phyloP scores from a whole-genome alignment of 2,113 vertebrate species.

The Bothrops jararaca region DNA sequence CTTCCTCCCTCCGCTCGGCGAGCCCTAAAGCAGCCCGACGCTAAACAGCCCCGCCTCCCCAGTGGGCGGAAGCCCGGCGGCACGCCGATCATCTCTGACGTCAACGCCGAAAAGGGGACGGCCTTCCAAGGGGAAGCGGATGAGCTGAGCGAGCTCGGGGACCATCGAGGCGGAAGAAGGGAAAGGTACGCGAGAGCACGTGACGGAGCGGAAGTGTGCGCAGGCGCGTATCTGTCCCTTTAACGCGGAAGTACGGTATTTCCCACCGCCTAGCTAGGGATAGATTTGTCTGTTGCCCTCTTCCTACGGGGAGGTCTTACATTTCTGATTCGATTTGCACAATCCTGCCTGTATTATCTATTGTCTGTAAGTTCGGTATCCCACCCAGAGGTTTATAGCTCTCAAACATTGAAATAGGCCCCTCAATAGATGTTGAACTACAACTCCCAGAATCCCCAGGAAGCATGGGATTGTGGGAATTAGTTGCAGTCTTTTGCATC shows the following conservation, averaged over 20 bases:
- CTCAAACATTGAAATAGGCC: not conserved
- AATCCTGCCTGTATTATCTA: not conserved
- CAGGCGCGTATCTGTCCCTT: not conserved
- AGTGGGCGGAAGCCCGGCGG: not conserved
- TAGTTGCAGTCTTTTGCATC: not conserved
- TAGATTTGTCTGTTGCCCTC: not conserved
- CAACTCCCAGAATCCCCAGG: not conserved
- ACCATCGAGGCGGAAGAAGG: not conserved
- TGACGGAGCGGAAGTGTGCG: not conserved
- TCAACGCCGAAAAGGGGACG: not conserved
- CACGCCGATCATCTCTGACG: not conserved
- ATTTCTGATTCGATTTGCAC: not conserved
- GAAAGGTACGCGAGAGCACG: no score
- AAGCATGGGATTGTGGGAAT: not conserved
- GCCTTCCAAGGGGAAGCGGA: not conserved
- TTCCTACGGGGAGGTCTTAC: not conserved
- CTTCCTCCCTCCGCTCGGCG: constrained; percentile 30
- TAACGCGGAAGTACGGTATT: not conserved
- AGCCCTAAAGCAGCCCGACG: not conserved
- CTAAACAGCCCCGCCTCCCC: not conserved
- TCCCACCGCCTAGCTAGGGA: not conserved
- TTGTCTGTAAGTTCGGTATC: not conserved
- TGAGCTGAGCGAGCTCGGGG: not conserved
- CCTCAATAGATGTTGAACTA: not conserved
- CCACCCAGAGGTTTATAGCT: not conserved